These are phyloP conservation scores for Caenorhabditis sulstoni DNA, from an alignment of 2,888 invertebrate genomes.

Conservation along the genomic window DNA sequence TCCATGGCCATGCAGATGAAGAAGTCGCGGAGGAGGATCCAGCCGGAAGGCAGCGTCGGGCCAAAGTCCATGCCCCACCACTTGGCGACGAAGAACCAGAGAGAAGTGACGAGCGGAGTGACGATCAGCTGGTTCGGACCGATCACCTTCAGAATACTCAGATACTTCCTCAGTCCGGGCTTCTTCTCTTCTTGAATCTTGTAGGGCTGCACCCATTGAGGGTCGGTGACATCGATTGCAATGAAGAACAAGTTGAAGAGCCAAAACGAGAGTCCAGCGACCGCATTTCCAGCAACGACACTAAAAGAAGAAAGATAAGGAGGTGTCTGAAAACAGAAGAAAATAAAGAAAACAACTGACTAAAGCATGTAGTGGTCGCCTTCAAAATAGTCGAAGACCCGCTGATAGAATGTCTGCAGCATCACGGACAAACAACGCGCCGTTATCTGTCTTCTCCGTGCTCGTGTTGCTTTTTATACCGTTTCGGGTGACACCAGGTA, in stretches of 20 bases:
- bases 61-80: constrained; percentile 49
- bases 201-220: constrained; percentile 86
- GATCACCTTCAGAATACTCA: constrained; percentile 40
- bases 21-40: constrained; percentile 83
- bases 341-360: constrained; percentile 37
- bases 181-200: constrained; percentile 90
- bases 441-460: constrained; percentile 26
- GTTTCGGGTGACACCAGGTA: background rate
- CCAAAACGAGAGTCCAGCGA: constrained; percentile 45
- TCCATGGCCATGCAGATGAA: constrained; percentile 87
- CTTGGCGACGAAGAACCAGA: constrained; percentile 40
- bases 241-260: constrained; percentile 84
- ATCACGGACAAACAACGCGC: constrained; percentile 16
- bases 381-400: constrained; percentile 34
- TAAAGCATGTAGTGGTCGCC: constrained; percentile 46
- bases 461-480: constrained; percentile 18
- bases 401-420: constrained; percentile 31
- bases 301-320: constrained; percentile 28
- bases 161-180: constrained; percentile 35
- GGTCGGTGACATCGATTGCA: constrained; percentile 87
- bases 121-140: constrained; percentile 45
- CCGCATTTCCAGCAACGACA: constrained; percentile 49
- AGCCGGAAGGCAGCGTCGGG: constrained; percentile 30
- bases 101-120: constrained; percentile 36
- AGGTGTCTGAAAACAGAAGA: background rate